Percentiles rank a stretch among this genome's conserved stretches.
These are phyloP conservation scores for Drosophila oshimai DNA, from an alignment of 1,140 invertebrate species.

Conservation along the genomic window DNA sequence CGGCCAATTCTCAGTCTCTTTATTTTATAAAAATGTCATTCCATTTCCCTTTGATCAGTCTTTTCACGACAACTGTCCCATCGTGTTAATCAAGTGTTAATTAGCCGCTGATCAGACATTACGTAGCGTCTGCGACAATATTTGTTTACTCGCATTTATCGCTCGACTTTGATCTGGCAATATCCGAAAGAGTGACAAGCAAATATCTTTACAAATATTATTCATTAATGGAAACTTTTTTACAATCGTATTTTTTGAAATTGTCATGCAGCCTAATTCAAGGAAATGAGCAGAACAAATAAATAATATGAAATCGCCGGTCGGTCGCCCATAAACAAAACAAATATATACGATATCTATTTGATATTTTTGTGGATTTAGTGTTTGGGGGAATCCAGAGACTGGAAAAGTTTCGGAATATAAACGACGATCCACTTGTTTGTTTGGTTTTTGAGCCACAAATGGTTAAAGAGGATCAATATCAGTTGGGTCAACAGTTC, in stretches of 20 bases:
- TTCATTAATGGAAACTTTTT: slow-evolving; percentile 45
- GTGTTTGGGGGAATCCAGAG: background rate
- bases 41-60: background rate
- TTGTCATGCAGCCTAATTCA: slow-evolving; percentile 26
- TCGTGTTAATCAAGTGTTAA: slow-evolving; percentile 63
- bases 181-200: slow-evolving; percentile 24
- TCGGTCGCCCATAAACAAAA: slow-evolving; percentile 4
- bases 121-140: slow-evolving; percentile 59
- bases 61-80: slow-evolving; percentile 18
- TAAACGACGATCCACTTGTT: slow-evolving; percentile 1
- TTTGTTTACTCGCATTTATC: slow-evolving; percentile 32
- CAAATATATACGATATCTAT: slow-evolving; percentile 11
- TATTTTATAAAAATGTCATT: background rate
- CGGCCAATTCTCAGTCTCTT: background rate
- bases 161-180: slow-evolving; percentile 27
- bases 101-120: slow-evolving; percentile 53
- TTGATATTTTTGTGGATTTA: slow-evolving; percentile 17
- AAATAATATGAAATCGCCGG: slow-evolving; percentile 15
- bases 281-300: slow-evolving; percentile 31
- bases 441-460: slow-evolving; percentile 7
- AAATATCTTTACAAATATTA: slow-evolving; percentile 39
- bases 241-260: slow-evolving; percentile 32
- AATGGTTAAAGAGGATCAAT: slow-evolving; percentile 4
- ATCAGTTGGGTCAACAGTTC: background rate
- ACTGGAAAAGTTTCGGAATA: slow-evolving; percentile 26